These are phyloP conservation scores for Phaethornis superciliosus DNA, from an alignment of 2,113 vertebrate genomes.

Conservation along the genomic window DNA sequence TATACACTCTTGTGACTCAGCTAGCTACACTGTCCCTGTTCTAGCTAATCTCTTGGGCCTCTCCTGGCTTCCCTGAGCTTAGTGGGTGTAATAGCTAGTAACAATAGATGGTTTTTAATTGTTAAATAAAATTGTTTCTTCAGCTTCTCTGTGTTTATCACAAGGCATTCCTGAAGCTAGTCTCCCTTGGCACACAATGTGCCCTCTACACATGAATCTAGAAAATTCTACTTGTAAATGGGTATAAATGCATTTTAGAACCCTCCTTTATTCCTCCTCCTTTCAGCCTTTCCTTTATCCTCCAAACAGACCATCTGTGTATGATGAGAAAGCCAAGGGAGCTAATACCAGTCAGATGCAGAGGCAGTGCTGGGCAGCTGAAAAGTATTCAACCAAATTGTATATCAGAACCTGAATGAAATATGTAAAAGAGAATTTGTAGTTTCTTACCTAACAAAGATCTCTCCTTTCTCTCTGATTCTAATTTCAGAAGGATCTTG, in stretches of 20 bases:
- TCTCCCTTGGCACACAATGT: not conserved
- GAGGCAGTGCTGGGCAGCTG: not conserved
- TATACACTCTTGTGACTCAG: not conserved
- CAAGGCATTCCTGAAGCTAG: conserved; percentile 41
- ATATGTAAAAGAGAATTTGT: not conserved
- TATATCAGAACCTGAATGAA: not conserved
- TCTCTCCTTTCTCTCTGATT: not conserved
- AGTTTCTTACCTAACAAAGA: not conserved
- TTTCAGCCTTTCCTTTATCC: not conserved
- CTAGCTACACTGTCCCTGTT: not conserved
- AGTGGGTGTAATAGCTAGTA: not conserved
- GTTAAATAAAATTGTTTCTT: not conserved
- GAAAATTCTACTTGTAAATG: not conserved
- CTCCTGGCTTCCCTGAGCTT: not conserved
- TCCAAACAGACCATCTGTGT: not conserved
- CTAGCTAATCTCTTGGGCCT: not conserved
- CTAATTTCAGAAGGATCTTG: not conserved
- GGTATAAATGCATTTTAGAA: not conserved
- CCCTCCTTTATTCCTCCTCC: not conserved
- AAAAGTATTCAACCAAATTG: not conserved
- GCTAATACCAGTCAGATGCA: not conserved
- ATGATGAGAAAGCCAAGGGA: not conserved
- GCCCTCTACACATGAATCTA: not conserved
- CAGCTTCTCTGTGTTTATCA: not conserved
- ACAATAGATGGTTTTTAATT: not conserved